These are phyloP conservation scores for Antheraea assamensis DNA, from an alignment of 2,888 invertebrate genomes.

Conservation along the genomic window DNA sequence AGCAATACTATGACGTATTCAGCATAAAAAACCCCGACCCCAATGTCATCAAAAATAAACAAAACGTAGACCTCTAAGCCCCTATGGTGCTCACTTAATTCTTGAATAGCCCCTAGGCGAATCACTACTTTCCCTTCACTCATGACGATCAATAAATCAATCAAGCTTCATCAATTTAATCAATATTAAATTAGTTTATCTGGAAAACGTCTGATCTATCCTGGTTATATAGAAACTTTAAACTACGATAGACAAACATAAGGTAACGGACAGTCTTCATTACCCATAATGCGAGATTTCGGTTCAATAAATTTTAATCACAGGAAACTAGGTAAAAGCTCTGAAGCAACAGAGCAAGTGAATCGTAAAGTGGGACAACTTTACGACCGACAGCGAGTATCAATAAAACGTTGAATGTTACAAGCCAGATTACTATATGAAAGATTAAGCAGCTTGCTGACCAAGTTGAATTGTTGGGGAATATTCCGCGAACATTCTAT, in stretches of 20 bases:
- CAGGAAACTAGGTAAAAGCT: constrained; percentile 43
- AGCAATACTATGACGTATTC: no score
- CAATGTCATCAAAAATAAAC: no score
- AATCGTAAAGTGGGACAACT: constrained; percentile 55
- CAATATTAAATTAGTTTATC: no score
- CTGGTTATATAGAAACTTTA: background rate
- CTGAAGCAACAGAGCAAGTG: constrained; percentile 31
- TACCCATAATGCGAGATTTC: constrained; percentile 9
- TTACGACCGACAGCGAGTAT: constrained; percentile 52
- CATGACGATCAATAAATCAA: no score
- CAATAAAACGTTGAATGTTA: constrained; percentile 49
- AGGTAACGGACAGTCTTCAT: background rate
- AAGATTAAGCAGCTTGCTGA: constrained; percentile 55
- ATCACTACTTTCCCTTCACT: no score
- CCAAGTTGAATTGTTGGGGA: constrained; percentile 26
- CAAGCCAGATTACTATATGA: constrained; percentile 54
- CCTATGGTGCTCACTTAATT: no score
- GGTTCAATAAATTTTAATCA: constrained; percentile 44
- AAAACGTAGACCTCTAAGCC: no score
- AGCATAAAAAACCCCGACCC: no score
- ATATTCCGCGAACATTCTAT: background rate
- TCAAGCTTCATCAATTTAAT: no score
- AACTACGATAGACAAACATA: background rate
- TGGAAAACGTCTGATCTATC: no score
- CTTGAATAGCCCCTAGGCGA: no score